Evolutionary conservation across 2,888 invertebrate species (phyloP).

Genomic region (Cosmia trapezina): DNA sequence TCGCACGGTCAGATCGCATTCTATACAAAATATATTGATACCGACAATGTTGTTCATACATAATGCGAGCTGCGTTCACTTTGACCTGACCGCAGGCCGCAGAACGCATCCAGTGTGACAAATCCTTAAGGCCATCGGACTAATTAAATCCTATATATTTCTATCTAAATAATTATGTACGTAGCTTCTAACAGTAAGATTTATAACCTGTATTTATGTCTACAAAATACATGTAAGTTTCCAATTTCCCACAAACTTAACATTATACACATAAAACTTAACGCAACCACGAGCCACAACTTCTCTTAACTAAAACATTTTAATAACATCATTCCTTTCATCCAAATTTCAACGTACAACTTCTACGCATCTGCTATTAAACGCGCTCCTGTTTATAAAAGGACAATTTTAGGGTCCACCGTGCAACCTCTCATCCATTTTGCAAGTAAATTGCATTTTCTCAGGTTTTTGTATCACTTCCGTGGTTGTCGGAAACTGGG

Average conservation of each 20-base stretch:
- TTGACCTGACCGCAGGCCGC: no score
- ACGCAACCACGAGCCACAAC: slow-evolving; percentile 21
- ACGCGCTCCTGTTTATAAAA: slow-evolving; percentile 57
- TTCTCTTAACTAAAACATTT: slow-evolving; percentile 47
- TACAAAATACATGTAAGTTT: not conserved
- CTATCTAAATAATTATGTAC: not conserved
- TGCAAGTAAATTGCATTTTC: slow-evolving; percentile 69
- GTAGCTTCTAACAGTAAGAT: not conserved
- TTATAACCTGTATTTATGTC: not conserved
- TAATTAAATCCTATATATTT: not conserved
- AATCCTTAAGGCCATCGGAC: no score
- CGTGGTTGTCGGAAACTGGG: slow-evolving; percentile 57
- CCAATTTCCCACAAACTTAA: not conserved
- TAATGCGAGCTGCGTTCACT: no score
- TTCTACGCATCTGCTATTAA: slow-evolving; percentile 54
- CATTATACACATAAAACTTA: slow-evolving; percentile 2
- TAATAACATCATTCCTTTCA: slow-evolving; percentile 46
- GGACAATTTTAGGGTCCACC: slow-evolving; percentile 54
- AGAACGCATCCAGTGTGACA: no score
- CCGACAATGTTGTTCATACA: no score
- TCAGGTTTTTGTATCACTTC: slow-evolving; percentile 64
- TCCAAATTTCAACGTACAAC: slow-evolving; percentile 47
- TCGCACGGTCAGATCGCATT: no score
- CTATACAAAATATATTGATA: no score
- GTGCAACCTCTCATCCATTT: slow-evolving; percentile 65